Base-by-base conservation (phyloP, 1,140 invertebrate species). In the Orchesella cincta region DNA sequence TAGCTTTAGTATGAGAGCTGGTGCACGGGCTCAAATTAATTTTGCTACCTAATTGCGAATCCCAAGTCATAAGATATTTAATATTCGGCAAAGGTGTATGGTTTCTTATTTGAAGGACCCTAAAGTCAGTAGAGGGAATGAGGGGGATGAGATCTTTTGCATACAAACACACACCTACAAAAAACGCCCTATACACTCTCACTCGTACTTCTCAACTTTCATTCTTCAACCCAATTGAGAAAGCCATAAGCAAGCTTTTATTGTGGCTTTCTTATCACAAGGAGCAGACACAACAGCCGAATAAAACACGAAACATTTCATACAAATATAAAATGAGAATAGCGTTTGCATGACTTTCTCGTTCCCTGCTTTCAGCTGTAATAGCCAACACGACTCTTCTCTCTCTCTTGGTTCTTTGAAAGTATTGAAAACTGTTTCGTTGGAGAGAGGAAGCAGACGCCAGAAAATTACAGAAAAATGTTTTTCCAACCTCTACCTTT, bases 21-120 rank as follows among this genome's bases (percentile, higher is more conserved):
- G 39, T 46, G 20, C 62, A 8, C 62, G 26, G 23, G n/a, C 28
- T 67, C 62, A 81, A 81, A 81, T 81, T 81, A 81, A 81, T 81
- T 67, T 81, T 81, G 81, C 76, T 79, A 77, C 77, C 81, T 81
- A 81, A 81, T 81, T 81, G 79, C 81, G 80, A 71, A 79, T 78
- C 80, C 74, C 31, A 26, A 75, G 73, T 80, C 81, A 79, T 81
- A 81, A 81, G 81, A 81, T 81, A 80, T 81, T 81, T 80, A 81
- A 81, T 81, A 81, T 80, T 76, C 75, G 36, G 57, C 35, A 78
- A 71, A 75, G 33, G 74, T 51, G 46, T 54, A 74, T 29, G 31
- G 28, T 54, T 74, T 52, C 33, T 54, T 31, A 29, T 46, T 35
- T 29, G 76, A n/a, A 62, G 39, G 29, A 18, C 29, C 29, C 52